Evolutionary conservation across 2,888 invertebrate species (phyloP), one percentile per base, ranked within the genome.

Genomic region (Muscina levida): DNA sequence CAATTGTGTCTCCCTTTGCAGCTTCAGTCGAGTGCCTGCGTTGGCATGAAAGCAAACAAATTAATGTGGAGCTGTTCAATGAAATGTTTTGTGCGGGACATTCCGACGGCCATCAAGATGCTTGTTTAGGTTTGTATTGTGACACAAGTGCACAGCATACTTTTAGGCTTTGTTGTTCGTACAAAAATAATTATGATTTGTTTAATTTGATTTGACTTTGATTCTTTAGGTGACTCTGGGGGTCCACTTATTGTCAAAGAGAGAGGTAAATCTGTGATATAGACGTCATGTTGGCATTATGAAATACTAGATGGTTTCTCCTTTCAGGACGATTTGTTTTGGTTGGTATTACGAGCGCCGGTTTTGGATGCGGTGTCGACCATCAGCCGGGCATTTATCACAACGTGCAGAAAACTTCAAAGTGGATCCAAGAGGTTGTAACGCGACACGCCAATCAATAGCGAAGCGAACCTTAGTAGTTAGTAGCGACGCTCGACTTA

Each of bases 1-100:
- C 11, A n/a, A 13, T 51, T 24, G 19, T n/a, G 44, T 1, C 37
- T 39, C 57, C 26, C 19, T n/a, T 88, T 87, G 2, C 87, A 94
- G 94, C 93, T 84, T 93, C 92, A 82, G 92, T 93, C 70, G 95
- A 96, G 85, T 96, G 96, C 86, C 93, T 95, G 79, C 92, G 92
- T 39, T 96, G 96, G 96, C 96, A 96, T 86, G 92, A 93, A 84
- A 95, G 93, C 85, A 96, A 96, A 86, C 94, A 95, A 88, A 96
- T 96, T 62, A 93, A 93, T 2, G 94, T 96, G 0, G 95, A 96
- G 84, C 88, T 96, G 86, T 92, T 93, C 91, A 86, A 94, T 88
- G 94, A 94, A 90, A 96, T 96, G 96, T 93, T 96, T 84, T 96
- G 96, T 89, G 96, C 96, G 0, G 96, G 96, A 6, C 95, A 96